A percentile compares a stretch with the other conserved stretches of the same genome.
These are phyloP conservation scores for Conus ventricosus DNA, from an alignment of 1,140 invertebrate genomes.

Conservation along the genomic window DNA sequence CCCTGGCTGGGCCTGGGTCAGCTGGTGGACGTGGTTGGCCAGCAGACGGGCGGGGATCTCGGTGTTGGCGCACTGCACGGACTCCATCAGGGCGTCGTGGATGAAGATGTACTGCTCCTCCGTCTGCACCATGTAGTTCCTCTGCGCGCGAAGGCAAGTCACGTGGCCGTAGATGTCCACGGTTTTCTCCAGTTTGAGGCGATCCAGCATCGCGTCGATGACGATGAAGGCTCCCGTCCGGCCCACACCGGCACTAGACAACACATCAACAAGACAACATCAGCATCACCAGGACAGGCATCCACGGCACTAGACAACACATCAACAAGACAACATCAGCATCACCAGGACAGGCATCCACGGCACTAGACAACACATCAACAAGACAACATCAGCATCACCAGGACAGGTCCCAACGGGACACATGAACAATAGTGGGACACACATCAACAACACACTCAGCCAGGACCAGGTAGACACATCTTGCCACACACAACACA, in stretches of 20 bases:
- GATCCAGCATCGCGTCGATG: conserved; percentile 98
- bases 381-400: too few relatives aligned
- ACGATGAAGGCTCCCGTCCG: conserved; percentile 98
- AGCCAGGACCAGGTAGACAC: too few relatives aligned
- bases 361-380: too few relatives aligned
- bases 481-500: not conserved
- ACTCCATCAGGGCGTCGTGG: conserved; percentile 93
- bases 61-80: conserved; percentile 94
- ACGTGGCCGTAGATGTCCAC: conserved; percentile 99
- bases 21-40: conserved; percentile 94
- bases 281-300: not conserved
- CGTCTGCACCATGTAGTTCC: conserved; percentile 87
- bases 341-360: too few relatives aligned
- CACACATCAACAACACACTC: too few relatives aligned
- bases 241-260: conserved; percentile 96
- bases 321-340: too few relatives aligned
- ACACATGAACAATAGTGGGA: too few relatives aligned
- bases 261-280: not conserved
- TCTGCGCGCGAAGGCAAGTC: conserved; percentile 95
- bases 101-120: conserved; percentile 99
- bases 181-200: conserved; percentile 91
- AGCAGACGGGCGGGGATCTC: conserved; percentile 94
- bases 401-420: too few relatives aligned
- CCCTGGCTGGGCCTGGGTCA: conserved; percentile 76
- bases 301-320: too few relatives aligned